Percentiles rank a stretch among this genome's conserved stretches.
phyloP scores from a whole-genome alignment of 2,888 invertebrate species.

The Hoplodrina blanda region DNA sequence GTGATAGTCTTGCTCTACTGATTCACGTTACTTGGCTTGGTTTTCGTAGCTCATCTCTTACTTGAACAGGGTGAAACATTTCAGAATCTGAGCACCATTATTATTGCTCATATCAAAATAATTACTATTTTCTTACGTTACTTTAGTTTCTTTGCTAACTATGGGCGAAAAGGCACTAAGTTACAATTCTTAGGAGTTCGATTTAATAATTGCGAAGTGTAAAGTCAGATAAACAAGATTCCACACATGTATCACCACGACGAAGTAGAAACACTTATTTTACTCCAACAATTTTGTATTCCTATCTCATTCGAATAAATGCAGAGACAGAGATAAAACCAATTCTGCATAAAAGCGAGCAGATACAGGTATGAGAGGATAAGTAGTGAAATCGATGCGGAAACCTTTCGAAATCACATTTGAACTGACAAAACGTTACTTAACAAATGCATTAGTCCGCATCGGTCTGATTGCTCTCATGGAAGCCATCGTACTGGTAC shows the following conservation, averaged over 20 bases:
- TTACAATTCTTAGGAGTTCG: slow-evolving; percentile 56
- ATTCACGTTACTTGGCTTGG: slow-evolving; percentile 63
- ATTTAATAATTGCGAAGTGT: slow-evolving; percentile 68
- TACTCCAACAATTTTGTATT: slow-evolving; percentile 75
- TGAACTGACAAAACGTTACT: slow-evolving; percentile 19
- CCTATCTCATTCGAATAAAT: slow-evolving; percentile 87
- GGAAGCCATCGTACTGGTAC: slow-evolving; percentile 66
- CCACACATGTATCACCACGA: slow-evolving; percentile 61
- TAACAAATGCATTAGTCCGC: slow-evolving; percentile 38
- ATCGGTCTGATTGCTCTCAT: slow-evolving; percentile 58
- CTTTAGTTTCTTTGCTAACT: slow-evolving; percentile 41
- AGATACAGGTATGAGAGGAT: slow-evolving; percentile 53
- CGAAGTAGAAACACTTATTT: slow-evolving; percentile 67
- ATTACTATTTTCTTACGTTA: slow-evolving; percentile 39
- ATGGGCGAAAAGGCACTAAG: slow-evolving; percentile 47
- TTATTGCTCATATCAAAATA: slow-evolving; percentile 34
- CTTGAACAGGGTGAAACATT: slow-evolving; percentile 45
- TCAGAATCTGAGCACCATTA: slow-evolving; percentile 46
- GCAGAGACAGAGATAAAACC: slow-evolving; percentile 83
- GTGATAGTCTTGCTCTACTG: slow-evolving; percentile 72
- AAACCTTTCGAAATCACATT: slow-evolving; percentile 32
- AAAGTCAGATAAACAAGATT: slow-evolving; percentile 66
- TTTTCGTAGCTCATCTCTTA: slow-evolving; percentile 54
- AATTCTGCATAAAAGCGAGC: slow-evolving; percentile 78
- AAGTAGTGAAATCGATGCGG: slow-evolving; percentile 53